Conservation (phyloP, 2,888 invertebrate genomes). For the Epistrophe grossulariae region DNA sequence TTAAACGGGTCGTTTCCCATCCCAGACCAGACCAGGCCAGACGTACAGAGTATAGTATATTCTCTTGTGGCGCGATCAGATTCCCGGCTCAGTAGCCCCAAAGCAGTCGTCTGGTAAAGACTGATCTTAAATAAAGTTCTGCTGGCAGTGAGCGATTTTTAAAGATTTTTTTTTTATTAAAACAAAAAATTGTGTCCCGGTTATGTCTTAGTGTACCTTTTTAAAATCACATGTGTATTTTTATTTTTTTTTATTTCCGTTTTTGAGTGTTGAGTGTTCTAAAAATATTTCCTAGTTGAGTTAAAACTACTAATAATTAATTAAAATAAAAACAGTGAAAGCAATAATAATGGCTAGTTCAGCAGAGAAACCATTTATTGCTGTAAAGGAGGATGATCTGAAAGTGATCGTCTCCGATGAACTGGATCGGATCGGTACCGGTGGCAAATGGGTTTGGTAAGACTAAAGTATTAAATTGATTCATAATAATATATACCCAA, state of each 20-base stretch:
- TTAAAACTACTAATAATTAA: background rate
- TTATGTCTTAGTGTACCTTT: conserved; percentile 50
- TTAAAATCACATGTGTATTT: conserved; percentile 1
- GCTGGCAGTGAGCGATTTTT: conserved; percentile 23
- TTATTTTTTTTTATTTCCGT: conserved; percentile 33
- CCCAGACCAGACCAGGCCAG: background rate
- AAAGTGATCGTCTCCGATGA: conserved; percentile 82
- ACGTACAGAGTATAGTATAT: conserved; percentile 12
- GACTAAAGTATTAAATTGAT: conserved; percentile 45
- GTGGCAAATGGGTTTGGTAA: conserved; percentile 83
- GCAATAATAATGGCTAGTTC: conserved; percentile 45
- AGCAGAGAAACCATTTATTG: conserved; percentile 63
- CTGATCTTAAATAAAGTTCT: conserved; percentile 30
- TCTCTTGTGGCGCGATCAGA: conserved; percentile 51
- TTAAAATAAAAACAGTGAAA: conserved; percentile 23
- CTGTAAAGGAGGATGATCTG: conserved; percentile 80
- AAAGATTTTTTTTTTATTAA: background rate
- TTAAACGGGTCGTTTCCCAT: conserved; percentile 37
- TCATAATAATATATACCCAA: background rate
- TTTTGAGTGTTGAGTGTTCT: conserved; percentile 49
- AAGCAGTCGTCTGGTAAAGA: conserved; percentile 61
- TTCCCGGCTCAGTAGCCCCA: conserved; percentile 52
- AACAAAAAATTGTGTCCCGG: background rate
- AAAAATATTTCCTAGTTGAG: conserved; percentile 40
- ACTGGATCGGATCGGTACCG: conserved; percentile 81